Base-by-base conservation (phyloP, 2,797 vertebrate genomes). In the Cichlasoma orientale region DNA sequence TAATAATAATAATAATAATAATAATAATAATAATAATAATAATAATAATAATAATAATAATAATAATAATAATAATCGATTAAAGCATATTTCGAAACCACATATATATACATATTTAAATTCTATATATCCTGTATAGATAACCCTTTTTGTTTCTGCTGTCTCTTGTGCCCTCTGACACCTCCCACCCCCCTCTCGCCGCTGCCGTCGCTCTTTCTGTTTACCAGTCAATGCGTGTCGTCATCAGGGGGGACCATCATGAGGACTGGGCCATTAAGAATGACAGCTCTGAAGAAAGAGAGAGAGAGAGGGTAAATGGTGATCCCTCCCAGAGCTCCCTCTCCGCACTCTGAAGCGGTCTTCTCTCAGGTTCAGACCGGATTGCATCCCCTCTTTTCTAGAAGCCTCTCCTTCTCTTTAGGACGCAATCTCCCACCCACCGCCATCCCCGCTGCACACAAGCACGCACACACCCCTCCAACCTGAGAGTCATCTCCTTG, bases 191-290 rank as follows among this genome's bases (percentile, higher is more conserved):
- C 95, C 94, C 95, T 95, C 93, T 95, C 73, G 9, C 94, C 84
- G 76, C 91, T 86, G 90, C 93, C 90, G 94, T 94, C 93, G 95
- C 94, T 92, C 95, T 94, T 93, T 95, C 95, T 97, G 97, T 97
- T 98, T 97, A 97, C 97, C 95, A 96, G 97, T 97, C 96, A 95
- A 97, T 96, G 94, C 93, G 95, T 98, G 97, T 96, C 98, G 98
- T 99, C 98, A 98, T 95, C 95, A 66, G 85, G 93, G 96, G 96
- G 96, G 96, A 95, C 96, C 95, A 95, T 97, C 96, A 96, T 97
- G 97, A 97, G 96, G 97, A 96, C 94, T 94, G 95, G 96, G 96
- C 96, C 96, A 95, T 96, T 97, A 96, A 97, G 96, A 97, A 97
- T 99, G 97, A 98, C 98, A 98, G 97, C 96, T 97, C 95, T 27